Evolutionary conservation across 2,113 vertebrate genomes (phyloP).

Genomic region (Syngnathus scovelli): DNA sequence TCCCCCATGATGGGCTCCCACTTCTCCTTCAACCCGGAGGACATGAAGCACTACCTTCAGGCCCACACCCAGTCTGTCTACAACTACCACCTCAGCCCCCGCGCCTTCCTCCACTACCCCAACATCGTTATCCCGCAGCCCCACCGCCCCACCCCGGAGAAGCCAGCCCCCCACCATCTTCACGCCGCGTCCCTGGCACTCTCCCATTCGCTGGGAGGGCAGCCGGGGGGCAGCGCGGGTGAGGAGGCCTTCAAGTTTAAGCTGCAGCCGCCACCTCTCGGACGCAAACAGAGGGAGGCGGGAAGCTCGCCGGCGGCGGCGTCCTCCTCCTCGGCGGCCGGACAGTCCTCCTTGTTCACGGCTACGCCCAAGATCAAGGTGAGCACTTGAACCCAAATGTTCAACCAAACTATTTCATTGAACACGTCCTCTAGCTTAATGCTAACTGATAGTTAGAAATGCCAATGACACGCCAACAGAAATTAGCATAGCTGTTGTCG

Average conservation of each 20-base stretch:
- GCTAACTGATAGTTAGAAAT: too few species aligned
- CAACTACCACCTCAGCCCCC: constrained; percentile 92
- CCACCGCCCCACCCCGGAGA: constrained; percentile 72
- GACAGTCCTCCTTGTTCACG: constrained; percentile 47
- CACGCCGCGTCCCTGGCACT: constrained; percentile 57
- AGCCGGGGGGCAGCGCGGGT: constrained; percentile 54
- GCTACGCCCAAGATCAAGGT: constrained; percentile 81
- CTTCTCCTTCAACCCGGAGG: constrained; percentile 89
- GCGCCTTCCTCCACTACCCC: constrained; percentile 88
- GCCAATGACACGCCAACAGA: too few species aligned
- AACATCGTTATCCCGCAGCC: constrained; percentile 86
- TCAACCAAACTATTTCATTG: too few species aligned
- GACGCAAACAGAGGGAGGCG: constrained; percentile 77
- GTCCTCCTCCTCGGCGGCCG: constrained; percentile 34
- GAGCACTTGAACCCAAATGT: constrained; percentile 6
- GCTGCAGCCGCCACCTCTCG: constrained; percentile 84
- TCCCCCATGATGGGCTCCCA: constrained; percentile 85
- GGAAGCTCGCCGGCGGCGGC: constrained; percentile 42
- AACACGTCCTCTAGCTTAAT: too few species aligned
- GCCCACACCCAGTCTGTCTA: constrained; percentile 89
- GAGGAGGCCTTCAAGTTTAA: constrained; percentile 82
- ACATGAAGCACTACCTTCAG: constrained; percentile 94
- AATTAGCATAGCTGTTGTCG: too few species aligned
- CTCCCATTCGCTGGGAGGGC: constrained; percentile 51
- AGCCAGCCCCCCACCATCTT: constrained; percentile 52